These are phyloP conservation scores for Tribolium castaneum DNA, from an alignment of 1,140 invertebrate genomes.

Conservation along the genomic window DNA sequence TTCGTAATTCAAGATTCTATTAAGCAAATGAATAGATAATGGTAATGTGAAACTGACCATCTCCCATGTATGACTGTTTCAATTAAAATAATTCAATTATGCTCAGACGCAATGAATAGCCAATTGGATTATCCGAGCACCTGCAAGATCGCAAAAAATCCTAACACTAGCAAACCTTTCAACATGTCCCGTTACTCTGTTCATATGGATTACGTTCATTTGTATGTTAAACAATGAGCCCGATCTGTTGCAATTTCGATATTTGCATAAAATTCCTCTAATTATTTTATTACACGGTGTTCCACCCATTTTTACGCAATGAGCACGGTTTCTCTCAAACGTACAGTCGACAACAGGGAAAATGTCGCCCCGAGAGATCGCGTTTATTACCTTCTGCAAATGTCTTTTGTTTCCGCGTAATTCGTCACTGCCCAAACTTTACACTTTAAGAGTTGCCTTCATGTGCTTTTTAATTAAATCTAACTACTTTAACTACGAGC, in stretches of 20 bases:
- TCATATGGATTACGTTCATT: neutral
- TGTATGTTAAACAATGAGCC: conserved; percentile 7
- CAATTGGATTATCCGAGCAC: neutral
- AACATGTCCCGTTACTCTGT: neutral
- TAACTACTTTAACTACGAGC: neutral
- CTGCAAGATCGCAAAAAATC: neutral
- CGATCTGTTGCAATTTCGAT: neutral
- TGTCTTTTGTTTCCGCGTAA: neutral
- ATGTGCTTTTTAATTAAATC: neutral
- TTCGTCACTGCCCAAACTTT: neutral
- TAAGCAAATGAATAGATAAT: neutral
- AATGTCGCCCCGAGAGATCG: neutral
- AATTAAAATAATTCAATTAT: neutral
- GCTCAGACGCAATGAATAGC: neutral
- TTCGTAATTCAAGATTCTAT: neutral
- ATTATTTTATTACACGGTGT: conserved; percentile 4
- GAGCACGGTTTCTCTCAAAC: neutral
- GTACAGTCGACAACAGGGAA: neutral
- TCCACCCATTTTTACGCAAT: neutral
- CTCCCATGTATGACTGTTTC: neutral
- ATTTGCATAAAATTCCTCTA: conserved; percentile 14
- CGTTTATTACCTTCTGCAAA: neutral
- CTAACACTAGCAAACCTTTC: neutral
- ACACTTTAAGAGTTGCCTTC: neutral
- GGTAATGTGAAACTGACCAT: neutral